Evolutionary conservation across 1,140 invertebrate genomes (phyloP).

Genomic region (Drosophila navojoa): DNA sequence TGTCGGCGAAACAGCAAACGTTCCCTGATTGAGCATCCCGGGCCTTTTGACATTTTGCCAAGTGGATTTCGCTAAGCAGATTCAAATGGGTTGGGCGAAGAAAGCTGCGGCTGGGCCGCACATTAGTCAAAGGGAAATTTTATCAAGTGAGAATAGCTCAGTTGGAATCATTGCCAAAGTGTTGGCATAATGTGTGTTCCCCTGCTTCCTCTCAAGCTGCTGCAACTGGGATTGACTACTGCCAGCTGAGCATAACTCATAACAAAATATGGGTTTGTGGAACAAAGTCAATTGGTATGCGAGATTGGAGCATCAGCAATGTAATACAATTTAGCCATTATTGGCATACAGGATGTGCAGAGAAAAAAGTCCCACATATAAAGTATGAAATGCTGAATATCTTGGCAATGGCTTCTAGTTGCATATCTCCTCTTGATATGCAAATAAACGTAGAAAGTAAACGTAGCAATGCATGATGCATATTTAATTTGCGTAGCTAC

Average conservation of each 20-base stretch:
- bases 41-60: slow-evolving; percentile 68
- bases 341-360: neutral
- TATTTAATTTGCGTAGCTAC: slow-evolving; percentile 19
- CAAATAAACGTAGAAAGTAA: slow-evolving; percentile 49
- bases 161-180: too few relatives aligned
- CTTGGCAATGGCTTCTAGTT: neutral
- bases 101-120: neutral
- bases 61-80: slow-evolving; percentile 24
- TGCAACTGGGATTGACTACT: too few relatives aligned
- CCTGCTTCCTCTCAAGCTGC: too few relatives aligned
- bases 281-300: too few relatives aligned
- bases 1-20: slow-evolving; percentile 48
- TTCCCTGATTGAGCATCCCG: slow-evolving; percentile 36
- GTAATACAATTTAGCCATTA: neutral
- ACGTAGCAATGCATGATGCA: slow-evolving; percentile 21
- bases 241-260: too few relatives aligned
- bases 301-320: too few relatives aligned
- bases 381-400: slow-evolving; percentile 7
- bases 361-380: neutral
- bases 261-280: too few relatives aligned
- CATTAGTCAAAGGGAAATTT: neutral
- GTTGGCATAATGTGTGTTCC: too few relatives aligned
- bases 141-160: neutral
- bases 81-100: slow-evolving; percentile 28
- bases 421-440: slow-evolving; percentile 34